phyloP scores from a whole-genome alignment of 2,888 invertebrate genomes.

The Coecobrya sp. region DNA sequence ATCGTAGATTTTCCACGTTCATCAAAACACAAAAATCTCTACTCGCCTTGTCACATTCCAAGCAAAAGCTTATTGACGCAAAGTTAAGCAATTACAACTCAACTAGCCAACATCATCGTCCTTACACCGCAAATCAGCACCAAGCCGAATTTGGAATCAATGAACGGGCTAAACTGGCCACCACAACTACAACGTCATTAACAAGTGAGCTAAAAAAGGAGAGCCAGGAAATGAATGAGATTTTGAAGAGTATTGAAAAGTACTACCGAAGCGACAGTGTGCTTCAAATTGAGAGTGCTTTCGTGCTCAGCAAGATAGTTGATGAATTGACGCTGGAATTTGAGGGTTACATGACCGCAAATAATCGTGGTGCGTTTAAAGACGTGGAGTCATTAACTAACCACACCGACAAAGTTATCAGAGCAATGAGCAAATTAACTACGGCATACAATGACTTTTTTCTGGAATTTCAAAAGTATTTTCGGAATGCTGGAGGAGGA shows the following conservation, averaged over 20 bases:
- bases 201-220: constrained; percentile 40
- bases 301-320: constrained; percentile 15
- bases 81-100: not conserved
- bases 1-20: not conserved
- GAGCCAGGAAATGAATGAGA: constrained; percentile 27
- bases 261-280: constrained; percentile 4
- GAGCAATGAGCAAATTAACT: constrained; percentile 54
- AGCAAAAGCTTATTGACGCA: not conserved
- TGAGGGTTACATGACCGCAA: constrained; percentile 65
- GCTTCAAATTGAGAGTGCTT: constrained; percentile 50
- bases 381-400: constrained; percentile 65
- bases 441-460: constrained; percentile 52
- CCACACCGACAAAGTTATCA: constrained; percentile 68
- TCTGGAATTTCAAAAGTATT: constrained; percentile 66
- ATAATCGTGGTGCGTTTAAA: constrained; percentile 71
- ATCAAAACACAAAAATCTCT: not conserved
- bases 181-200: constrained; percentile 58
- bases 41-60: not conserved
- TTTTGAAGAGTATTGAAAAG: constrained; percentile 42
- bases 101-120: not conserved
- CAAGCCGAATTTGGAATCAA: not conserved
- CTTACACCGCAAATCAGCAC: not conserved
- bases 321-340: constrained; percentile 44
- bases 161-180: not conserved
- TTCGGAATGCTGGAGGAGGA: constrained; percentile 21